Percentiles rank a stretch among this genome's conserved stretches.
Conservation (phyloP, 2,888 invertebrate species). For the Ernsta delagoae region DNA sequence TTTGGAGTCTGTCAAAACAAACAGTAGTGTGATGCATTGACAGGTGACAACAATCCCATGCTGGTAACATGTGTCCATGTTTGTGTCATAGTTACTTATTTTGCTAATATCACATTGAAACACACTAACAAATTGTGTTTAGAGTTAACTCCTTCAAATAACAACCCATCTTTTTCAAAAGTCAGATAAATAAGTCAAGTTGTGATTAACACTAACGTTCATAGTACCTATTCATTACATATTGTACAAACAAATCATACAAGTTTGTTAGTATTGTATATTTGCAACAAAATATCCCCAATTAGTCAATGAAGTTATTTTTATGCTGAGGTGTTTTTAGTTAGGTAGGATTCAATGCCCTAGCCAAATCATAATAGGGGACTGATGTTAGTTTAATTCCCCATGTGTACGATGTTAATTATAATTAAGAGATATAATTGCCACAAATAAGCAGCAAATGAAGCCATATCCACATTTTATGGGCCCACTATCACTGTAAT, state of each 20-base stretch:
- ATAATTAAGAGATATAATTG: slow-evolving; percentile 1
- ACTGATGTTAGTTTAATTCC: not conserved
- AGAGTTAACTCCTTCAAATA: too few species aligned
- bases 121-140: too few species aligned
- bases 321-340: not conserved
- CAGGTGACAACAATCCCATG: slow-evolving; percentile 23
- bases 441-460: slow-evolving; percentile 6
- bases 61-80: slow-evolving; percentile 30
- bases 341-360: not conserved
- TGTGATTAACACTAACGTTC: too few species aligned
- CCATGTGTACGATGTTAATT: slow-evolving; percentile 1
- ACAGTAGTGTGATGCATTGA: not conserved
- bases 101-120: not conserved
- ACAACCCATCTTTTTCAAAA: not conserved
- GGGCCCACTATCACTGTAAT: not conserved
- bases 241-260: too few species aligned
- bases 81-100: slow-evolving; percentile 16
- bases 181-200: too few species aligned
- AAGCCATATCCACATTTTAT: slow-evolving; percentile 7
- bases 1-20: too few species aligned
- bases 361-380: not conserved
- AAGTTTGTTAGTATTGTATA: too few species aligned
- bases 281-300: too few species aligned
- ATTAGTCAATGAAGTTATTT: not conserved
- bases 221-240: too few species aligned